Conservation (phyloP, 2,888 invertebrate genomes). For the Philopedon plagiatum region DNA sequence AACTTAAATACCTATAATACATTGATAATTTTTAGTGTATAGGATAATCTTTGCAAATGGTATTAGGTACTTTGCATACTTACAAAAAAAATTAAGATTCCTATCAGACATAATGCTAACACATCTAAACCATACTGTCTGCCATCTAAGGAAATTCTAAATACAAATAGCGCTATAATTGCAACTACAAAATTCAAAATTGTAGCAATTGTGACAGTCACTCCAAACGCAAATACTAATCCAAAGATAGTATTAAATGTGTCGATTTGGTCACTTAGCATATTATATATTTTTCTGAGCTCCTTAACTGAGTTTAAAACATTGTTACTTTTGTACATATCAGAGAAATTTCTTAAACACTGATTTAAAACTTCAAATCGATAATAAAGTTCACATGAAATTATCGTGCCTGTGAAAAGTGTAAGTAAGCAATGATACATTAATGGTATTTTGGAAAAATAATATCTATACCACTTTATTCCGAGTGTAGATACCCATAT, state of each 20-base stretch:
- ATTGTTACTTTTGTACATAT: background rate
- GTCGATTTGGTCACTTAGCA: slow-evolving; percentile 3
- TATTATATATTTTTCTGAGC: background rate
- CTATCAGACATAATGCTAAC: background rate
- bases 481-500: background rate
- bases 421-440: background rate
- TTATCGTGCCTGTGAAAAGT: background rate
- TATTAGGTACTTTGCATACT: background rate
- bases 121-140: background rate
- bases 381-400: background rate
- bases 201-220: background rate
- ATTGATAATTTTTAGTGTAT: too few relatives aligned
- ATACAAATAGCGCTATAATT: slow-evolving; percentile 1
- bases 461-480: background rate
- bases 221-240: slow-evolving; percentile 1
- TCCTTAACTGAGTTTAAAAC: background rate
- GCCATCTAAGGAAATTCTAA: background rate
- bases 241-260: slow-evolving; percentile 15
- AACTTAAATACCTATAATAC: too few relatives aligned
- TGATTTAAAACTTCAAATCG: slow-evolving; percentile 5
- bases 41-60: too few relatives aligned
- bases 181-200: background rate
- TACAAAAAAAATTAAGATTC: slow-evolving; percentile 14
- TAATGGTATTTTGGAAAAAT: background rate
- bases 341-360: background rate